Conservation (phyloP, 2,888 invertebrate genomes). For the Dilophus febrilis region DNA sequence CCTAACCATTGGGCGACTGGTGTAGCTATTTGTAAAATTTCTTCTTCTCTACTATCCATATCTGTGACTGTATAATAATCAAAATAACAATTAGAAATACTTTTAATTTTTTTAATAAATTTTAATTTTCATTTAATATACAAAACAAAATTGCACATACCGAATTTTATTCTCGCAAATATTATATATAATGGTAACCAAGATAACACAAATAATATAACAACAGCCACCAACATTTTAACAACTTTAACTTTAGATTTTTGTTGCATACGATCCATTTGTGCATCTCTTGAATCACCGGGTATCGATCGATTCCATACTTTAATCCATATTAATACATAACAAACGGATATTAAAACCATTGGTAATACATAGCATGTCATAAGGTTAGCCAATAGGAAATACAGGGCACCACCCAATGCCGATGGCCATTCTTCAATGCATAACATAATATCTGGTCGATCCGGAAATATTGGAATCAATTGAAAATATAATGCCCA, state of each 20-base stretch:
- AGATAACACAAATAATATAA: slow-evolving; percentile 80
- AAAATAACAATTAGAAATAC: too few relatives aligned
- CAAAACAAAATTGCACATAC: slow-evolving; percentile 32
- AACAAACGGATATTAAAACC: slow-evolving; percentile 79
- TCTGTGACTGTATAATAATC: too few relatives aligned
- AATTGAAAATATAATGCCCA: slow-evolving; percentile 84
- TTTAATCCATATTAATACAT: slow-evolving; percentile 80
- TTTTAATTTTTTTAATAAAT: too few relatives aligned
- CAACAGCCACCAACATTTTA: slow-evolving; percentile 86
- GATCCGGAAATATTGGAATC: slow-evolving; percentile 52
- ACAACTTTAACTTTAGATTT: slow-evolving; percentile 89
- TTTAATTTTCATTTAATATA: not conserved
- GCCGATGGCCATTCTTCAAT: slow-evolving; percentile 76
- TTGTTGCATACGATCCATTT: slow-evolving; percentile 83
- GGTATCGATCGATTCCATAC: slow-evolving; percentile 79
- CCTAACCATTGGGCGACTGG: slow-evolving; percentile 88
- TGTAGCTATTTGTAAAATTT: slow-evolving; percentile 59
- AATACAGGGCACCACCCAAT: slow-evolving; percentile 66
- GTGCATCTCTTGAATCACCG: slow-evolving; percentile 77
- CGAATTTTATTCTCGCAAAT: slow-evolving; percentile 71
- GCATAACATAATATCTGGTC: slow-evolving; percentile 58
- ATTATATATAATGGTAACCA: slow-evolving; percentile 87
- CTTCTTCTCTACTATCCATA: slow-evolving; percentile 42
- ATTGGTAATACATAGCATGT: slow-evolving; percentile 84
- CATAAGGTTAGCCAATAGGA: slow-evolving; percentile 73